Percentiles rank a stretch among this genome's conserved stretches.
phyloP scores from a whole-genome alignment of 2,797 vertebrate genomes.

The Clarias platycephalus region DNA sequence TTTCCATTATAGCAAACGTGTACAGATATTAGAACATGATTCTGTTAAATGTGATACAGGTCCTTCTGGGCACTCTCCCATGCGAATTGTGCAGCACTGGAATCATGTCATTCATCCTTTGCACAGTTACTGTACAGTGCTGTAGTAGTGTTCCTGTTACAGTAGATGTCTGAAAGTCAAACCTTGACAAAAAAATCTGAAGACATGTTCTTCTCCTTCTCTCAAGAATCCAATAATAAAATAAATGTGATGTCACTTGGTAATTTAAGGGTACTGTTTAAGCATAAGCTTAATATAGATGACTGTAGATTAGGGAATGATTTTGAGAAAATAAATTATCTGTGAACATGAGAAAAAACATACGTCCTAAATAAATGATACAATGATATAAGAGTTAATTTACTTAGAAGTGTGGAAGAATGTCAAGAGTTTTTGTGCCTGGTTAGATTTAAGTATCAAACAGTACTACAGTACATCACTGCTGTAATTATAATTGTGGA shows the following conservation, averaged over 20 bases:
- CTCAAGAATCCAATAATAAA: neutral
- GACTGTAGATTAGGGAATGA: neutral
- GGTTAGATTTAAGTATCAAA: conserved; percentile 30
- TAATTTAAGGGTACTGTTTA: neutral
- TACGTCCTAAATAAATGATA: neutral
- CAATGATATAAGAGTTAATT: neutral
- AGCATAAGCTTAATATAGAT: neutral
- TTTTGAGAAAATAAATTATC: too few relatives aligned
- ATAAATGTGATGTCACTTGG: neutral
- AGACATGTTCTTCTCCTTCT: conserved; percentile 1
- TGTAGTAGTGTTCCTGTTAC: conserved; percentile 16
- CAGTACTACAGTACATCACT: conserved; percentile 14
- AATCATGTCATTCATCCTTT: neutral
- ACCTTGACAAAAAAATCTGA: neutral
- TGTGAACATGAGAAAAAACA: neutral
- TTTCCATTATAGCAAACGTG: neutral
- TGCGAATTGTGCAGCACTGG: neutral
- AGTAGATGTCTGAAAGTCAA: neutral
- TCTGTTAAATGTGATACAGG: neutral
- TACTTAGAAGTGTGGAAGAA: neutral
- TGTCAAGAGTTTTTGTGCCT: neutral
- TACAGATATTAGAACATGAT: neutral
- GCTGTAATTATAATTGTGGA: conserved; percentile 36
- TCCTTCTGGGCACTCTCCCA: neutral
- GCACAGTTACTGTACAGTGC: neutral